Base-by-base conservation (phyloP, 2,113 vertebrate genomes). In the Litocranius walleri region DNA sequence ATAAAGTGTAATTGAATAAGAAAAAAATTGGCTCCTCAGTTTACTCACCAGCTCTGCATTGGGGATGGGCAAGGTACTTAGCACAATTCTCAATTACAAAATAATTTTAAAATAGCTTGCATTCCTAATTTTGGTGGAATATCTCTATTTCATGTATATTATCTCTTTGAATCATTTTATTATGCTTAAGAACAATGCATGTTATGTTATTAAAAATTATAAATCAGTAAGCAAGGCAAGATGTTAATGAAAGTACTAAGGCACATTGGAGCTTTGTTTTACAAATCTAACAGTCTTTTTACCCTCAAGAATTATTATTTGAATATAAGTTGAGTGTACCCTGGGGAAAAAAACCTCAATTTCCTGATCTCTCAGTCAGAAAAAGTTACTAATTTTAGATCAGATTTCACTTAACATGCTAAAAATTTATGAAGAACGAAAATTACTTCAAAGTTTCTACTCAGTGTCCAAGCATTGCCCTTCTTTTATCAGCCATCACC, bases 221-320 rank as follows among this genome's bases (percentile, higher is more conserved):
- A 96, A 92, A 40, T 48, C 90, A 96, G 64, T 90, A 96, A 85
- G 30, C 88, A 92, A 95, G 94, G 78, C 45, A 91, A 91, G 36
- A 96, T 93, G 7, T 83, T 97, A 94, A 91, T 90, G 56, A 86
- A 95, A 94, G 36, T 71, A 90, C 81, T 91, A 85, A 82, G 25
- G n/a, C 5, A 93, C 21, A 57, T 15, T 67, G 71, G 23, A 93
- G 17, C 48, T 40, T 19, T 1, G 1, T 94, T 93, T 96, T 96
- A 90, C 64, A 97, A 95, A 92, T 81, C n/a, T 78, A 88, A 54
- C 16, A 90, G 15, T 91, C 17, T 16, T 90, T 97, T 95, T 74
- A 83, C 90, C 80, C 40, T 94, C 33, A 87, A 30, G 43, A 96
- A 91, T 97, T 95, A 98, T 93, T 96, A 95, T 29, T 91, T 81